Percentiles rank a stretch among this genome's conserved stretches.
phyloP scores from a whole-genome alignment of 1,140 invertebrate genomes.

The Littorina saxatilis region DNA sequence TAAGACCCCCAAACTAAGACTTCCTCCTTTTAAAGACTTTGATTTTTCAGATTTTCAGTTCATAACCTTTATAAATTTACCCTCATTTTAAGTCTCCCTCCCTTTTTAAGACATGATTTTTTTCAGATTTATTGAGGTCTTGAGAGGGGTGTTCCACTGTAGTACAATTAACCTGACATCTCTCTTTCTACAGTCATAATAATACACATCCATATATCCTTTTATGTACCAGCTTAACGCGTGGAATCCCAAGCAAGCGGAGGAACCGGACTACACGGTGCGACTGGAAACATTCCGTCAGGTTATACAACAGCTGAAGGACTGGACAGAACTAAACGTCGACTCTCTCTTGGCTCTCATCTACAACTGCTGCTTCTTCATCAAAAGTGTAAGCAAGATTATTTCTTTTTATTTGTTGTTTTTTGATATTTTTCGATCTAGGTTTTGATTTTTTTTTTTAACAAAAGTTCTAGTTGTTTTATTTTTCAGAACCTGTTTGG shows the following conservation, averaged over 20 bases:
- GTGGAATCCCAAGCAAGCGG: slow-evolving; percentile 89
- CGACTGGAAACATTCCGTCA: slow-evolving; percentile 81
- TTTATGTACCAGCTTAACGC: slow-evolving; percentile 87
- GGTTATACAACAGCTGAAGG: slow-evolving; percentile 82
- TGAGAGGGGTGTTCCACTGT: no score
- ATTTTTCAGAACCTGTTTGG: neutral
- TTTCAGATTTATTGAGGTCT: no score
- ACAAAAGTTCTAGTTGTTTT: neutral
- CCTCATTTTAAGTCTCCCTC: no score
- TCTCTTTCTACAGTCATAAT: no score
- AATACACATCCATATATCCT: no score
- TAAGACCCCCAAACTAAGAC: no score
- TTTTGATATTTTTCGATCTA: neutral
- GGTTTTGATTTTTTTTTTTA: neutral
- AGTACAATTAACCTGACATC: no score
- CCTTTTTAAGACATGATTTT: no score
- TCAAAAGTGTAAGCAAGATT: slow-evolving; percentile 81
- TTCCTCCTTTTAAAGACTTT: no score
- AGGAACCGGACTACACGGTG: slow-evolving; percentile 93
- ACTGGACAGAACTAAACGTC: slow-evolving; percentile 78
- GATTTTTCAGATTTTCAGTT: no score
- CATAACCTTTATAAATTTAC: no score
- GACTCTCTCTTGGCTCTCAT: slow-evolving; percentile 85
- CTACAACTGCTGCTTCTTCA: slow-evolving; percentile 88
- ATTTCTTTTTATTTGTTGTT: no score